phyloP scores from a whole-genome alignment of 1,140 invertebrate genomes.

The Pemphigus obesinymphae region DNA sequence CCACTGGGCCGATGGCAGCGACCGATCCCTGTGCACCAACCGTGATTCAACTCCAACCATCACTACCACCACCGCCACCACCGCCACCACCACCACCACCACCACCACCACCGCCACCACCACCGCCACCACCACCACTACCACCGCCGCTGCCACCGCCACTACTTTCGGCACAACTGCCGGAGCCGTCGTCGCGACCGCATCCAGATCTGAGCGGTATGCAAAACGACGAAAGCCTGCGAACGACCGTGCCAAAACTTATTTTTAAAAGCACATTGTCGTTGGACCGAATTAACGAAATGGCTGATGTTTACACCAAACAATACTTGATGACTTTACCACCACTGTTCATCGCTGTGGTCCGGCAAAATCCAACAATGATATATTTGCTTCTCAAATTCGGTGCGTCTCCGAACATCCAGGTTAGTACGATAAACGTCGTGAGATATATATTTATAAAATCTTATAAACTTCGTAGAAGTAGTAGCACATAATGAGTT shows the following conservation, averaged over 20 bases:
- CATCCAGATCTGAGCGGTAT: slow-evolving; percentile 43
- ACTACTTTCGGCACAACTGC: too few species aligned
- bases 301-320: slow-evolving; percentile 52
- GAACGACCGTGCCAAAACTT: slow-evolving; percentile 43
- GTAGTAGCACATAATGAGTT: too few species aligned
- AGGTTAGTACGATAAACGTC: slow-evolving; percentile 50
- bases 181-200: too few species aligned
- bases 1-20: slow-evolving; percentile 6
- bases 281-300: slow-evolving; percentile 49
- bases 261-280: slow-evolving; percentile 47
- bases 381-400: slow-evolving; percentile 57
- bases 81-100: not conserved
- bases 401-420: slow-evolving; percentile 54
- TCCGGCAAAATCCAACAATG: slow-evolving; percentile 53
- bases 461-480: too few species aligned
- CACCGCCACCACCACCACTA: not conserved
- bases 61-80: not conserved
- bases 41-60: too few species aligned
- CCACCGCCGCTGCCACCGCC: not conserved
- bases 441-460: too few species aligned
- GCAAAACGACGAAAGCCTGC: slow-evolving; percentile 42
- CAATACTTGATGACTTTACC: slow-evolving; percentile 56
- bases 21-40: too few species aligned
- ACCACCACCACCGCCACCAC: too few species aligned
- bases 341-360: slow-evolving; percentile 56